phyloP scores from a whole-genome alignment of 2,888 invertebrate genomes.

The Limnephilus marmoratus region DNA sequence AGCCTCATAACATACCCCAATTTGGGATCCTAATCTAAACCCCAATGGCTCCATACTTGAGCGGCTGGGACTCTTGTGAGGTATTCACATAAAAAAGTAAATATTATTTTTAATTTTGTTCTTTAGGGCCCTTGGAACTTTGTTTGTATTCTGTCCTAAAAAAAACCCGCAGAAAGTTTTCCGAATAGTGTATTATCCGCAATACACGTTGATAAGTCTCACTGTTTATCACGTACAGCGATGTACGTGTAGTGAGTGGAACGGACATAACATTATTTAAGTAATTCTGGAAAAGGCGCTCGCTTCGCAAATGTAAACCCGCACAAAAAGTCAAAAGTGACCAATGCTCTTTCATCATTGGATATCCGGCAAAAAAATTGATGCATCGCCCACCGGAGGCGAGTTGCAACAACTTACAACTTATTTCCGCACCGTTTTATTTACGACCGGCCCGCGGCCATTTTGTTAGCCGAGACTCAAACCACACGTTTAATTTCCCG shows the following conservation, averaged over 20 bases:
- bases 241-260: not conserved
- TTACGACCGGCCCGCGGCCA: slow-evolving; percentile 42
- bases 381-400: slow-evolving; percentile 41
- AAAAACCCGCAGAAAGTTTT: no score
- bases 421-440: slow-evolving; percentile 38
- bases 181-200: no score
- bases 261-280: not conserved
- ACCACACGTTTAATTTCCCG: slow-evolving; percentile 50
- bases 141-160: no score
- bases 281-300: not conserved
- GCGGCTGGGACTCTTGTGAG: no score
- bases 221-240: no score
- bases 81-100: no score
- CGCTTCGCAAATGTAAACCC: not conserved
- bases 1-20: no score
- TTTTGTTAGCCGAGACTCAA: slow-evolving; percentile 46
- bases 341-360: slow-evolving; percentile 2
- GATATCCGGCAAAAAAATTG: slow-evolving; percentile 16
- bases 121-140: no score
- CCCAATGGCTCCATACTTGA: no score
- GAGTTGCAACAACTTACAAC: slow-evolving; percentile 24
- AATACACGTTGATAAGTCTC: no score
- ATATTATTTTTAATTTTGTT: no score
- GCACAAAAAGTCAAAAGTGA: not conserved
- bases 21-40: no score